phyloP scores from a whole-genome alignment of 2,113 vertebrate species.

The Pogonocichla stellata region DNA sequence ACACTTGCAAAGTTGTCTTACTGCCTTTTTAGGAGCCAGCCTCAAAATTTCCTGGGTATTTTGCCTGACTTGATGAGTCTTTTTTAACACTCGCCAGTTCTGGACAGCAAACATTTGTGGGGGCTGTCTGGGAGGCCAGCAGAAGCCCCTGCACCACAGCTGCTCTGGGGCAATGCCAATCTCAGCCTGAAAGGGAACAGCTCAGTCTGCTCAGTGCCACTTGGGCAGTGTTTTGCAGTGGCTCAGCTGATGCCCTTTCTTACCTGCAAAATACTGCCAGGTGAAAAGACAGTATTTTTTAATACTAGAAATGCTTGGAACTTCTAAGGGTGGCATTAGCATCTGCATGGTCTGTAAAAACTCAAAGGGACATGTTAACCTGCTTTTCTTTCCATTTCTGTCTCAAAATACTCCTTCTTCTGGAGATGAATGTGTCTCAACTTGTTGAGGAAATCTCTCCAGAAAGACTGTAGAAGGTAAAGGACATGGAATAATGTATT shows the following conservation, averaged over 20 bases:
- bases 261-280: neutral
- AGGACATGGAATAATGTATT: neutral
- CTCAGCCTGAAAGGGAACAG: neutral
- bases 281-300: neutral
- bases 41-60: neutral
- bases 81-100: neutral
- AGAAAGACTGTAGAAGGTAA: neutral
- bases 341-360: neutral
- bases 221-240: neutral
- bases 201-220: neutral
- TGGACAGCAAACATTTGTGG: neutral
- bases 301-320: neutral
- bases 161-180: neutral
- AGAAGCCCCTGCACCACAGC: neutral
- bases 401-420: neutral
- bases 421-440: neutral
- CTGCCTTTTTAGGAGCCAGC: neutral
- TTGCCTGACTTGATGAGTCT: neutral
- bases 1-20: slow-evolving; percentile 29
- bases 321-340: neutral
- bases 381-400: neutral
- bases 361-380: neutral
- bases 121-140: neutral
- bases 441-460: neutral
- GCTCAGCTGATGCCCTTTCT: neutral